Evolutionary conservation across 2,113 vertebrate species (phyloP).

Genomic region (Sturnus vulgaris): DNA sequence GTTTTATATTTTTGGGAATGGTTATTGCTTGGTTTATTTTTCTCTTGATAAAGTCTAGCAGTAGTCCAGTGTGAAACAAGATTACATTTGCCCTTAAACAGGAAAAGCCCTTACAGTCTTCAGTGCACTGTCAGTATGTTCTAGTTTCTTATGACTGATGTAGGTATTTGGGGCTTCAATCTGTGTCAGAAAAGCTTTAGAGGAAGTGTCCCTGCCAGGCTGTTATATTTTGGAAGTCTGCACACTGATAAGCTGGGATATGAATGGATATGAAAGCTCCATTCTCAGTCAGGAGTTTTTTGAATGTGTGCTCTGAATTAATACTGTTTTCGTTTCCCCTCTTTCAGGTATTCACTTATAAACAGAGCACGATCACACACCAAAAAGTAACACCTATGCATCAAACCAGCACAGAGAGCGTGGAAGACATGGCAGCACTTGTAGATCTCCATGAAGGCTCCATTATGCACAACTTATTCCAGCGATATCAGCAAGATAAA

Average conservation of each 20-base stretch:
- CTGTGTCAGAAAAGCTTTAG: background rate
- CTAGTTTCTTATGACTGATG: background rate
- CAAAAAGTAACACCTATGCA: slow-evolving; percentile 92
- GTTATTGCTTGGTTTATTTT: background rate
- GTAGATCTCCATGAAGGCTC: slow-evolving; percentile 92
- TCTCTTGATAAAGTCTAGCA: background rate
- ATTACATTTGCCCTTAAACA: background rate
- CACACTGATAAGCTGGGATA: background rate
- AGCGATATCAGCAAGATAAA: slow-evolving; percentile 84
- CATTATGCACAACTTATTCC: slow-evolving; percentile 93
- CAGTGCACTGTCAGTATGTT: background rate
- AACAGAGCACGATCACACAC: slow-evolving; percentile 87
- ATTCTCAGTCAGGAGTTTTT: background rate
- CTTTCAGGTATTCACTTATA: slow-evolving; percentile 92
- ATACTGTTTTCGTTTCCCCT: background rate
- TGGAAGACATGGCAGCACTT: slow-evolving; percentile 92
- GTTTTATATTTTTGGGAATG: background rate
- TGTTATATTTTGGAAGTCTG: background rate
- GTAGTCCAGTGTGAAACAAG: background rate
- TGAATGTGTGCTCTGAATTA: background rate
- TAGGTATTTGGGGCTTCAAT: background rate
- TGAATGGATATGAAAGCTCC: background rate
- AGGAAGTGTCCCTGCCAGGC: background rate
- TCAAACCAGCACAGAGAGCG: slow-evolving; percentile 71
- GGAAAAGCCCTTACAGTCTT: background rate